Evolutionary conservation across 1,140 invertebrate species (phyloP), one percentile per base, ranked within the genome.

Genomic region (Apolygus lucorum): DNA sequence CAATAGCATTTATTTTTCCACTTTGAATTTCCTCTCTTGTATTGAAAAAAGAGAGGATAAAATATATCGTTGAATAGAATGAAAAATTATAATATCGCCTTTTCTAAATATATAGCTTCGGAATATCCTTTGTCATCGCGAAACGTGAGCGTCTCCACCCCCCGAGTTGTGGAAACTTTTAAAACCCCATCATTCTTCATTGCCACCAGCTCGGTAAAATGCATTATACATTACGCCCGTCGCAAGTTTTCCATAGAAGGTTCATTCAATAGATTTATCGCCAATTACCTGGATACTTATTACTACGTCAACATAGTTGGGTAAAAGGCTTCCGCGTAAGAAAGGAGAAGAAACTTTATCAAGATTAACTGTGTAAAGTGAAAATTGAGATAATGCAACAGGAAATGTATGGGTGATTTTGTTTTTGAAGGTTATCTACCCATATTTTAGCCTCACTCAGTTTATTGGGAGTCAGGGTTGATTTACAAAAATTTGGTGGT

Each of bases 111-210:
- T n/a, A n/a, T n/a, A n/a, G n/a, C n/a, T n/a, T n/a, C n/a, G n/a
- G n/a, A n/a, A n/a, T n/a, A n/a, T n/a, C 42, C n/a, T 49, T 49
- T 49, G 11, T n/a, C 42, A 11, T n/a, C 42, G 11, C 42, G n/a
- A 49, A 49, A 49, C n/a, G 11, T 49, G 11, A n/a, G n/a, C n/a
- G 42, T 49, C n/a, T 49, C n/a, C 11, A 49, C n/a, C n/a, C 42
- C 42, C 42, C 11, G 11, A 49, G 11, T 49, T 49, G 11, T 11
- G 42, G 42, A 54, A 63, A 63, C 62, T 63, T 63, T 63, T 63
- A 63, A 63, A 63, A 63, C 17, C 62, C 62, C 62, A 63, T 63
- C 27, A 63, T 63, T 63, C 62, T 63, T 63, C 62, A 63, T 63
- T 63, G 34, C 34, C 17, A 42, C 17, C 34, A 42, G 17, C 34